Evolutionary conservation across 2,888 invertebrate species (phyloP), one percentile per base, ranked within the genome.

Genomic region (Cremastinae sp.): DNA sequence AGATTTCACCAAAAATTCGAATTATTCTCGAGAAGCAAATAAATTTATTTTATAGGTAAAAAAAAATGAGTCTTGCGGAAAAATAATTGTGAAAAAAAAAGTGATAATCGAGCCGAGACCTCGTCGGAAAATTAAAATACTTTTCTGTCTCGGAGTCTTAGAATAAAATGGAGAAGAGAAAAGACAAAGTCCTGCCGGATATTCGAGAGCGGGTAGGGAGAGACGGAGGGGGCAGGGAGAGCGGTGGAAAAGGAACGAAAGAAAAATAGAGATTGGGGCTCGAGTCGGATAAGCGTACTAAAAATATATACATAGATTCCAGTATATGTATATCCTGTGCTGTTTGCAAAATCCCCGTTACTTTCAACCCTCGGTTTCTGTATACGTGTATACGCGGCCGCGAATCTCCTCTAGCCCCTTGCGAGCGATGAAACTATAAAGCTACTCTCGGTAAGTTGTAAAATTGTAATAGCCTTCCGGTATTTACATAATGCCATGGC

Each of bases 391-490:
- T 28, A 28, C 28, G 28, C 28, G 28, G 28, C 51, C 20, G 9
- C 59, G 18, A 34, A 22, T 62, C 53, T 73, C 73, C 53, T 73
- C 75, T 75, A 72, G 68, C 61, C 43, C 65, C 79, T 83, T 80
- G 70, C 74, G 78, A 82, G 83, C 84, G 84, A 85, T 84, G 85
- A 84, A 88, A 87, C 85, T 85, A 84, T 86, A 86, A 87, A 87
- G 82, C 84, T 82, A 85, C 85, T 85, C 82, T 83, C 83, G 81
- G 83, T 84, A 86, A 87, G 85, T 87, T 88, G 87, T 87, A 87
- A 87, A 88, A 88, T 87, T 85, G 84, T 86, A 88, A 88, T 88
- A 84, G 86, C 81, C 85, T 87, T 85, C 84, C 85, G 85, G 86
- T 88, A 88, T 88, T 87, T 88, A 86, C 87, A 88, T 88, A 88